Base-by-base conservation (phyloP, 1,140 invertebrate species). In the Pseudomyrmex cubaensis region DNA sequence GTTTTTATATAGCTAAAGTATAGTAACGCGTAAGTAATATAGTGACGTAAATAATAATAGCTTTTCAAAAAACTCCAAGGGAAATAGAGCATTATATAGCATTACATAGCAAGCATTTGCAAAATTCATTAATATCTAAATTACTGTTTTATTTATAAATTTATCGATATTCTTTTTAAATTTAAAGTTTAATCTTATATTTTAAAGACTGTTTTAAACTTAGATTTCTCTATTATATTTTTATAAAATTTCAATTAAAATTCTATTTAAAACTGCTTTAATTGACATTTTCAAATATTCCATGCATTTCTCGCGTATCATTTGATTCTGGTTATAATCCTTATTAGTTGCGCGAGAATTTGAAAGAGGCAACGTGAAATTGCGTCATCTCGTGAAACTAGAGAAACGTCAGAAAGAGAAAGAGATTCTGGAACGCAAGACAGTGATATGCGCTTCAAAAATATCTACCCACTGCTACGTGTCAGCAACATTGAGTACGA, bases 321-420 rank as follows among this genome's bases (percentile, higher is more conserved):
- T n/a, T 62, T 62, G 48, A 17, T 63, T 7, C 20, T 56, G 35
- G 13, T 20, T 69, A 69, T 59, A 0, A 5, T 8, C 54, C 20
- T 78, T 78, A 69, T 46, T 67, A 17, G 35, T 13, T 63, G 54
- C 22, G 25, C 4, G 67, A 77, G 70, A 52, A 15, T 73, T 48
- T 25, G 44, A 57, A 67, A 48, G 46, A 57, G 15, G 25, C 44
- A 56, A 57, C 48, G 57, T 67, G 20, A 48, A 50, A 8, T 78
- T 78, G 76, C 76, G 76, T 78, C 76, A 78, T 78, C 76, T 78
- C 64, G 35, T 70, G 76, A 70, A 78, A 78, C 44, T 54, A 78
- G 76, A 78, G 64, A 70, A 64, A 69, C 44, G 52, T 20, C 52
- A 67, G 44, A 44, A 35, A 12, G 46, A 50, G 15, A 69, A 17